Conservation (phyloP, 2,797 vertebrate genomes). For the Danio tinwini region DNA sequence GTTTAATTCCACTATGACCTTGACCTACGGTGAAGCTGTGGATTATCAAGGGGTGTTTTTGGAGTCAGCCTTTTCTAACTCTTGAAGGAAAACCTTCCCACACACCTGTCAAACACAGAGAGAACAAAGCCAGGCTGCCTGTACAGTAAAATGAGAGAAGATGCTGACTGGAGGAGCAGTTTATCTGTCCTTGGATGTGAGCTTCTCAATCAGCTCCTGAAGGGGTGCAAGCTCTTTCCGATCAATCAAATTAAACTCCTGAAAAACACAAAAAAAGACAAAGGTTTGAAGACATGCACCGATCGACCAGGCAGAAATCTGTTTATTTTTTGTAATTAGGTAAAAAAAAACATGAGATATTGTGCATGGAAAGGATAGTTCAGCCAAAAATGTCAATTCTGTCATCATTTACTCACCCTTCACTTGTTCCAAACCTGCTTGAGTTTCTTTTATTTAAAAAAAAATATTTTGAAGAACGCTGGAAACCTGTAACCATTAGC, state of each 20-base stretch:
- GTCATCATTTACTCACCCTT: too few relatives aligned
- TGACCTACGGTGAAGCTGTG: slow-evolving; percentile 48
- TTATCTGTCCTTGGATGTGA: slow-evolving; percentile 99
- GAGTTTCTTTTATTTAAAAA: too few relatives aligned
- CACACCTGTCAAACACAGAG: slow-evolving; percentile 43
- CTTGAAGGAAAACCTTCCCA: slow-evolving; percentile 49
- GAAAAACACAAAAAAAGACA: slow-evolving; percentile 36
- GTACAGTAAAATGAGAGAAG: slow-evolving; percentile 49
- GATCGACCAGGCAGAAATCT: too few relatives aligned
- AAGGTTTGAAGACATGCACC: too few relatives aligned
- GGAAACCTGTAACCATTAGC: too few relatives aligned
- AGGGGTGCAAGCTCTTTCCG: slow-evolving; percentile 96
- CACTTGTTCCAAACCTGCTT: too few relatives aligned
- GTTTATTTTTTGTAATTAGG: too few relatives aligned
- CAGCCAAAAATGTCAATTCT: too few relatives aligned
- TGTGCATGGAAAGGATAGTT: too few relatives aligned
- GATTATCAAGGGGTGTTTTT: slow-evolving; percentile 35
- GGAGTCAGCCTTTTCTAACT: slow-evolving; percentile 25
- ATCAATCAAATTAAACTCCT: slow-evolving; percentile 99
- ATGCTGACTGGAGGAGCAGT: slow-evolving; percentile 47
- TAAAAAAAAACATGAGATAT: too few relatives aligned
- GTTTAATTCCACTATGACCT: slow-evolving; percentile 40
- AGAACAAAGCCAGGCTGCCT: slow-evolving; percentile 56
- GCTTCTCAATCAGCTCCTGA: slow-evolving; percentile 99
- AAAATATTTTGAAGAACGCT: too few relatives aligned